Evolutionary conservation across 2,113 vertebrate species (phyloP).

Genomic region (Procavia capensis): DNA sequence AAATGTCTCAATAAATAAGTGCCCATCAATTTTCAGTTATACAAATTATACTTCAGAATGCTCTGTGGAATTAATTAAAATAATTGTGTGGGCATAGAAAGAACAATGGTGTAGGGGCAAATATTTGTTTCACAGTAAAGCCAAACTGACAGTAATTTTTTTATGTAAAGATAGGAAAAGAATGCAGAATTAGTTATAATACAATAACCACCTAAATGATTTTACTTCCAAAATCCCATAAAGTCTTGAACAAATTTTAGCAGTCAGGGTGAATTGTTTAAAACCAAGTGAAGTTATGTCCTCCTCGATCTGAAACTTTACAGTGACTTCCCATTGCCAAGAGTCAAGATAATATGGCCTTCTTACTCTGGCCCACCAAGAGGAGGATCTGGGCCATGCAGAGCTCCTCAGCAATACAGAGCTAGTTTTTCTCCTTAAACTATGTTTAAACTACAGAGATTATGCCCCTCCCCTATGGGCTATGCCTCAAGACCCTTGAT

Average conservation of each 20-base stretch:
- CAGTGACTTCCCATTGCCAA: not conserved
- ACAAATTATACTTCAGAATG: not conserved
- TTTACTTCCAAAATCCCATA: not conserved
- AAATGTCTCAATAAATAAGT: slow-evolving; percentile 71
- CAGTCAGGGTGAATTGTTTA: not conserved
- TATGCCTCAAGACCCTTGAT: too few species aligned
- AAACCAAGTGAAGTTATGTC: not conserved
- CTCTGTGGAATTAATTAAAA: slow-evolving; percentile 63
- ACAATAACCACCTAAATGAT: not conserved
- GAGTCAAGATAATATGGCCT: not conserved
- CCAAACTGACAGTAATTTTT: too few species aligned
- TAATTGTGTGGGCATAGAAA: not conserved
- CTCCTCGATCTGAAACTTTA: not conserved
- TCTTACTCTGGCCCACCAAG: not conserved
- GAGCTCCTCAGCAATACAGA: not conserved
- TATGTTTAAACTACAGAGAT: not conserved
- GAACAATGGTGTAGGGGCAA: too few species aligned
- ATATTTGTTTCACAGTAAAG: too few species aligned
- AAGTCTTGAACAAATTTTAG: not conserved
- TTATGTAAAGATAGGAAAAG: too few species aligned
- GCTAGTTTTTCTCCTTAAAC: not conserved
- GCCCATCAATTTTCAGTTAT: slow-evolving; percentile 56
- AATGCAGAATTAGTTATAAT: too few species aligned
- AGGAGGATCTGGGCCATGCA: not conserved
- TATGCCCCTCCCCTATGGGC: not conserved